These are phyloP conservation scores for Danio tinwini DNA, from an alignment of 2,797 vertebrate species.

Conservation along the genomic window DNA sequence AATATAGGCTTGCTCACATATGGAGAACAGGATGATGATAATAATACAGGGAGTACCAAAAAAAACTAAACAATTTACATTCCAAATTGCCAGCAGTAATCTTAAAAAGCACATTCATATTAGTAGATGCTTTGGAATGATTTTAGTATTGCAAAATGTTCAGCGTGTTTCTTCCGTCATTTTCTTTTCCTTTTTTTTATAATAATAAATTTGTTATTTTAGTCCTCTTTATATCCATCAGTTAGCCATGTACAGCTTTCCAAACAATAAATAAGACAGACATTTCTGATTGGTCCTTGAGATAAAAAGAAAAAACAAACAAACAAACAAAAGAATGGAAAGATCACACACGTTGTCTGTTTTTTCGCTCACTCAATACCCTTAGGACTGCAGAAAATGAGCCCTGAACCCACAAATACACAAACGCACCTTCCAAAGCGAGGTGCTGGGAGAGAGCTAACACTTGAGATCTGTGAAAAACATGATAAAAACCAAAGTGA, in stretches of 20 bases:
- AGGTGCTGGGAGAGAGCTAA: slow-evolving; percentile 12
- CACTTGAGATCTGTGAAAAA: slow-evolving; percentile 23
- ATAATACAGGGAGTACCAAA: background rate
- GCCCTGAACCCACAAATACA: slow-evolving; percentile 18
- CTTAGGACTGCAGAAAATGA: slow-evolving; percentile 30
- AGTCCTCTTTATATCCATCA: slow-evolving; percentile 65
- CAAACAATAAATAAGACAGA: slow-evolving; percentile 77
- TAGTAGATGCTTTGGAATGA: slow-evolving; percentile 81
- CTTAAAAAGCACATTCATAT: slow-evolving; percentile 76
- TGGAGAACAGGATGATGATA: background rate
- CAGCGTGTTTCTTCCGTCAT: slow-evolving; percentile 56
- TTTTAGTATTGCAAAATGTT: slow-evolving; percentile 63
- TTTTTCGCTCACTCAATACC: background rate
- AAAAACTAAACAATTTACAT: slow-evolving; percentile 21
- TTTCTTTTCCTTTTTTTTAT: slow-evolving; percentile 4
- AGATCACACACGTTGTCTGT: slow-evolving; percentile 17
- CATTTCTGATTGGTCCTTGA: slow-evolving; percentile 76
- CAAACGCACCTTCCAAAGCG: background rate
- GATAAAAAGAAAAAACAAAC: slow-evolving; percentile 25
- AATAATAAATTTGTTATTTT: slow-evolving; percentile 75
- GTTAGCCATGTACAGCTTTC: slow-evolving; percentile 59
- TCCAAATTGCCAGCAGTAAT: slow-evolving; percentile 42
- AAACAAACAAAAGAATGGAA: slow-evolving; percentile 46
- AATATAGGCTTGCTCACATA: slow-evolving; percentile 11
- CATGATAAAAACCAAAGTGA: slow-evolving; percentile 15